Conservation (phyloP, 1,140 invertebrate species). For the Drosophila neocordata region DNA sequence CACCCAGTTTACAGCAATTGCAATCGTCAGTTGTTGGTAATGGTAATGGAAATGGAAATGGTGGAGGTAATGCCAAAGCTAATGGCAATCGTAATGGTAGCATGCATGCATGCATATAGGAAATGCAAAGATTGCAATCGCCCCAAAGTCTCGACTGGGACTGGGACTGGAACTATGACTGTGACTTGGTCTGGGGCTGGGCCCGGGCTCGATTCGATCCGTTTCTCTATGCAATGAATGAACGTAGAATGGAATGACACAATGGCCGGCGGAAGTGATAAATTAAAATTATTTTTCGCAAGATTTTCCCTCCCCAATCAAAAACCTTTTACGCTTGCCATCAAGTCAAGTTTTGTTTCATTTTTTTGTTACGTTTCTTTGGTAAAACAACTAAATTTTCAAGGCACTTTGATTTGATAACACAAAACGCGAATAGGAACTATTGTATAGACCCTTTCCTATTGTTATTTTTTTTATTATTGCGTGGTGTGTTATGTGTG, state of each 20-base stretch:
- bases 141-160: constrained; percentile 19
- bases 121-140: constrained; percentile 78
- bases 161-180: background rate
- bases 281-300: constrained; percentile 82
- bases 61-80: constrained; percentile 36
- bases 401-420: constrained; percentile 74
- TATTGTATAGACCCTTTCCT: background rate
- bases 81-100: constrained; percentile 68
- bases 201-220: constrained; percentile 1
- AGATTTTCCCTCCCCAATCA: constrained; percentile 69
- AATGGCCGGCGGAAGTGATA: constrained; percentile 80
- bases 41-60: constrained; percentile 41
- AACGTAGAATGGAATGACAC: constrained; percentile 57
- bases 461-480: constrained; percentile 26
- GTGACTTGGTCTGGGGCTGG: background rate
- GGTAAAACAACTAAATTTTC: constrained; percentile 15
- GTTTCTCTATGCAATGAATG: constrained; percentile 40
- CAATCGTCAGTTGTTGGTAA: constrained; percentile 52
- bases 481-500: constrained; percentile 16
- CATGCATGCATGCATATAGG: constrained; percentile 78
- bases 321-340: constrained; percentile 18
- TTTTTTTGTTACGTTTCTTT: constrained; percentile 30
- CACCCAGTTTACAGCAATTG: constrained; percentile 57
- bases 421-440: constrained; percentile 30
- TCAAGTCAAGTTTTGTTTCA: constrained; percentile 3